Percentiles rank a stretch among this genome's conserved stretches.
phyloP scores from a whole-genome alignment of 2,888 invertebrate genomes.

The Cosmia trapezina region DNA sequence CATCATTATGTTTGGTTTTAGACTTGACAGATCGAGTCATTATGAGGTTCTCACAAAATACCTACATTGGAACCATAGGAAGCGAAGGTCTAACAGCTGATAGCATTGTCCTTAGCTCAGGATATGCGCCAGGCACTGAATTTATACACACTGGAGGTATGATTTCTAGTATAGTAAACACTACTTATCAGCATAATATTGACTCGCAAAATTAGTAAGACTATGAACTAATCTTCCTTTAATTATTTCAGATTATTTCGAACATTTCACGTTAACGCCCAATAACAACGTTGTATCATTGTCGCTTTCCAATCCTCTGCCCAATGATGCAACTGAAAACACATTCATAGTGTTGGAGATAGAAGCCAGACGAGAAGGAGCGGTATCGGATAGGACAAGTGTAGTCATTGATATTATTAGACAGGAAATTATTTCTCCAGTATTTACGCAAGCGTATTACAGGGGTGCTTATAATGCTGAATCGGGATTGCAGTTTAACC shows the following conservation, averaged over 20 bases:
- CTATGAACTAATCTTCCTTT: neutral
- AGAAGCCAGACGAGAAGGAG: slow-evolving; percentile 75
- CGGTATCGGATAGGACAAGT: slow-evolving; percentile 72
- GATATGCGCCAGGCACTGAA: slow-evolving; percentile 70
- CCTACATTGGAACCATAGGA: slow-evolving; percentile 74
- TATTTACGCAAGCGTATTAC: slow-evolving; percentile 74
- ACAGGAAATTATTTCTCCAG: slow-evolving; percentile 65
- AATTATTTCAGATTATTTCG: slow-evolving; percentile 71
- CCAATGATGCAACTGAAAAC: slow-evolving; percentile 66
- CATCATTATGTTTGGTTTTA: slow-evolving; percentile 5
- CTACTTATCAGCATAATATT: neutral
- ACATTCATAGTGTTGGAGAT: slow-evolving; percentile 76
- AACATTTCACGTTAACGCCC: slow-evolving; percentile 66
- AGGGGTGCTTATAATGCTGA: slow-evolving; percentile 69
- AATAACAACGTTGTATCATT: slow-evolving; percentile 67
- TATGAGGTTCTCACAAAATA: slow-evolving; percentile 76
- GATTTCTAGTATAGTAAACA: neutral
- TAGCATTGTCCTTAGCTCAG: slow-evolving; percentile 72
- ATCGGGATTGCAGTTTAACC: slow-evolving; percentile 66
- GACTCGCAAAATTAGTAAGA: too few species aligned
- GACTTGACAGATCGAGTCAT: slow-evolving; percentile 44
- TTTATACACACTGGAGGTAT: slow-evolving; percentile 77
- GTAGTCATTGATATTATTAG: slow-evolving; percentile 73
- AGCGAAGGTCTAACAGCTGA: slow-evolving; percentile 68
- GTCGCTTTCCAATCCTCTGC: slow-evolving; percentile 56